Base-by-base conservation (phyloP, 2,113 vertebrate species). In the Cynoglossus semilaevis region DNA sequence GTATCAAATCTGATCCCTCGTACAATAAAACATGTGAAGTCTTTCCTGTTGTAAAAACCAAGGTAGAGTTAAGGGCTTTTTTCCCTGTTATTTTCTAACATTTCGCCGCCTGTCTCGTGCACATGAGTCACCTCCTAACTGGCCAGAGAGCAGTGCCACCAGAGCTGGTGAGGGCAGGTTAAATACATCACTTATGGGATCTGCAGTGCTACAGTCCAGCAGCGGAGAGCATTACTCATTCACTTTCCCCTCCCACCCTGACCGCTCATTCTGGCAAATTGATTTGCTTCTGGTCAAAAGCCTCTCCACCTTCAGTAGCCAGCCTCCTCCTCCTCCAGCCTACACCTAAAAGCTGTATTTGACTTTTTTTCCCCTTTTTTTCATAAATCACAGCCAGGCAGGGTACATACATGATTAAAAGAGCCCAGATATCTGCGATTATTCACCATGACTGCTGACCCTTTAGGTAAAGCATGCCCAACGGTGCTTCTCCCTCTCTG, bases 111-210 rank as follows among this genome's bases (percentile, higher is more conserved):
- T 75, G 22, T 29, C 22, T 29, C 22, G 22, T 29, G 22, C 53
- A 47, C 66, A 52, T 46, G 61, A 59, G 40, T 0, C 52, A 16
- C 64, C 63, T 51, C 55, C 51, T 13, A 42, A 51, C 6, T 64
- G 69, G 49, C 47, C 70, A 74, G 79, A 79, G 51, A 76, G 72
- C 52, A 59, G 62, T 51, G 65, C 50, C 65, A 67, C 51, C 19
- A 10, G 51, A 65, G 70, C 59, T 52, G 56, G 59, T 61, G 36
- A 56, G 43, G 14, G 52, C 47, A 57, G 62, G 79, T 71, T 83
- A 72, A 84, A 82, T 61, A 67, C 63, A 62, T 75, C 74, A 77
- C 81, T 82, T 80, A 57, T 73, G 71, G 63, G 71, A 56, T 74
- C 66, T 65, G 72, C 61, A 51, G 9, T 68, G 76, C 70, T 68